These are phyloP conservation scores for Chelonus insularis DNA, from an alignment of 1,140 invertebrate genomes.

Conservation along the genomic window DNA sequence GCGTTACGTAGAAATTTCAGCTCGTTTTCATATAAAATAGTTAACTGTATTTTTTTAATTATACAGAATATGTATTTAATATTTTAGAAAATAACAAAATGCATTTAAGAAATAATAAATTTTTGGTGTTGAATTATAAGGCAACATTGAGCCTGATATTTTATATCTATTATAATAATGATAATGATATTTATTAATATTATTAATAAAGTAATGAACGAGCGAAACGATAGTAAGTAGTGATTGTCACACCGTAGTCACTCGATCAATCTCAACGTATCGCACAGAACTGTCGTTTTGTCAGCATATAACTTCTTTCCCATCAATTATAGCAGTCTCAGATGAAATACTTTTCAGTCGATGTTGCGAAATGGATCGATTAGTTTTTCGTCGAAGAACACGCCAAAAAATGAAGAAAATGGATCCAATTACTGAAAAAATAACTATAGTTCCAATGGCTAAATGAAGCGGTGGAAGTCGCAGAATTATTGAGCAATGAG, in stretches of 20 bases:
- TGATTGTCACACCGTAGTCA: slow-evolving; percentile 81
- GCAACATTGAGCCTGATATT: no score
- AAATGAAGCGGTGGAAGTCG: slow-evolving; percentile 75
- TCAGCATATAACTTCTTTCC: slow-evolving; percentile 90
- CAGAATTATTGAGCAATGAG: slow-evolving; percentile 75
- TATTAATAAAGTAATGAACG: not conserved
- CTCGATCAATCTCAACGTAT: slow-evolving; percentile 85
- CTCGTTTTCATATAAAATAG: not conserved
- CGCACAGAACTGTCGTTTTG: slow-evolving; percentile 89
- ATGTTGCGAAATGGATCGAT: slow-evolving; percentile 71
- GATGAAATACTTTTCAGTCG: slow-evolving; percentile 75
- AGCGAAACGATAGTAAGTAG: not conserved
- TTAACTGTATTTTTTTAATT: not conserved
- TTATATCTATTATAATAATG: not conserved
- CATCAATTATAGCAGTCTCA: slow-evolving; percentile 77
- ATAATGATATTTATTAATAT: not conserved
- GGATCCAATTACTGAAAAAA: slow-evolving; percentile 51
- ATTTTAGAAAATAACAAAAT: no score
- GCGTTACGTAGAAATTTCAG: not conserved
- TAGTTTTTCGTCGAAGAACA: slow-evolving; percentile 65
- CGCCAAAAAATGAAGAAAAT: slow-evolving; percentile 60
- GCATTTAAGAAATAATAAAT: no score
- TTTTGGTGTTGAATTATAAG: no score
- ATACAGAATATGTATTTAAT: no score
- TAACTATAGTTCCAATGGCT: slow-evolving; percentile 58